A percentile compares a stretch with the other conserved stretches of the same genome.
Conservation (phyloP, 2,113 vertebrate species). For the Prietella phreatophila region DNA sequence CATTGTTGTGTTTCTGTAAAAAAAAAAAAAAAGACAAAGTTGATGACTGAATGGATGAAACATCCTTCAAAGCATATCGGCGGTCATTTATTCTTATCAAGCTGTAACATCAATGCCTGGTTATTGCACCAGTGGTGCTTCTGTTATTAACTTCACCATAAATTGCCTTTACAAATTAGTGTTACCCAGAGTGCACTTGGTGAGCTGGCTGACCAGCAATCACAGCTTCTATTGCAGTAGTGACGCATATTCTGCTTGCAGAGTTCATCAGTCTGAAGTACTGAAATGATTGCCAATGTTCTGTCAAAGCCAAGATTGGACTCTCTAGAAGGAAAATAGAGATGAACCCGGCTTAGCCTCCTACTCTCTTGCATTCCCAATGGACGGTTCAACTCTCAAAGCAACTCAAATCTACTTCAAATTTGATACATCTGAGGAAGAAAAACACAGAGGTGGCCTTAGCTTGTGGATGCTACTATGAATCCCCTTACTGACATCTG, state of each 20-base stretch:
- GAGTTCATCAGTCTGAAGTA: conserved; percentile 68
- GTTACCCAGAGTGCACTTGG: conserved; percentile 60
- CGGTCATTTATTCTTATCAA: conserved; percentile 44
- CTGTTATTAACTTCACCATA: conserved; percentile 57
- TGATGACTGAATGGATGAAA: conserved; percentile 24
- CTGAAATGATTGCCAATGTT: conserved; percentile 67
- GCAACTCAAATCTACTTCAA: conserved; percentile 49
- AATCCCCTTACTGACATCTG: neutral
- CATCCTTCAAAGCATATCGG: conserved; percentile 41
- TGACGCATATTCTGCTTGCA: conserved; percentile 57
- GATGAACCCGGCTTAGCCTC: conserved; percentile 35
- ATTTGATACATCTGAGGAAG: conserved; percentile 49
- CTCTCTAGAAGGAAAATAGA: conserved; percentile 54
- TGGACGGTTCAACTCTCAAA: conserved; percentile 39
- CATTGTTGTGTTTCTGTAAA: conserved; percentile 25
- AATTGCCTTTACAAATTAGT: conserved; percentile 66
- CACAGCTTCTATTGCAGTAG: conserved; percentile 62
- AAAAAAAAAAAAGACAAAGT: conserved; percentile 28
- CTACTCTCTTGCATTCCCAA: conserved; percentile 41
- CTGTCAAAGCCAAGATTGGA: conserved; percentile 65
- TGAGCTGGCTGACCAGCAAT: conserved; percentile 68
- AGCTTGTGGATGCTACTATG: conserved; percentile 22
- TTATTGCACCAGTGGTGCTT: conserved; percentile 62
- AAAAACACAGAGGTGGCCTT: conserved; percentile 2
- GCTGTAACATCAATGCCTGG: conserved; percentile 56